Percentiles rank a stretch among this genome's conserved stretches.
Conservation (phyloP, 2,113 vertebrate species). For the Actenoides lindsayi region DNA sequence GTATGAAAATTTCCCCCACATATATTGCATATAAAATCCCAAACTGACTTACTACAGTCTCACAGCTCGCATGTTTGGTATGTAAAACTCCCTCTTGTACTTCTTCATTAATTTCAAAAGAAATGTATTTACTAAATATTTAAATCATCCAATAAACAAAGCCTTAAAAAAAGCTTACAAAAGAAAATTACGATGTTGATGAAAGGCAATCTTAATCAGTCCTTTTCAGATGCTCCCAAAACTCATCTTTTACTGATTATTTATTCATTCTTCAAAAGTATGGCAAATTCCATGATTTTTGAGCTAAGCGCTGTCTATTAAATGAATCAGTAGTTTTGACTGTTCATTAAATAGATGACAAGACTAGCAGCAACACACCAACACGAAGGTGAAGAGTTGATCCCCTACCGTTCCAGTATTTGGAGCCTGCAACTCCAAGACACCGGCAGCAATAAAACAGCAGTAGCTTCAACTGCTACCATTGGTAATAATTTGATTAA, state of each 20-base stretch:
- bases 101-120: constrained; percentile 59
- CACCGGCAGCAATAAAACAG: background rate
- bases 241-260: constrained; percentile 44
- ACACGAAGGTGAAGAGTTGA: background rate
- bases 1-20: background rate
- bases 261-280: constrained; percentile 24
- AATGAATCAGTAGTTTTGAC: background rate
- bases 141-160: constrained; percentile 42
- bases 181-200: constrained; percentile 45
- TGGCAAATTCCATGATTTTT: background rate
- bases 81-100: background rate
- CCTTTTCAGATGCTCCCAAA: constrained; percentile 50
- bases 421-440: background rate
- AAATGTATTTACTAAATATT: constrained; percentile 61
- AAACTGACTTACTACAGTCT: background rate
- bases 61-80: constrained; percentile 3
- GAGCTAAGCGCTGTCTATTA: background rate
- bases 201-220: constrained; percentile 52
- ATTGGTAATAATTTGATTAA: background rate
- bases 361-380: background rate
- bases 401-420: background rate
- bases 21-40: constrained; percentile 36
- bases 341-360: background rate
- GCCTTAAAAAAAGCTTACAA: constrained; percentile 30
- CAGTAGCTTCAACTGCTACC: background rate